Evolutionary conservation across 2,113 vertebrate species (phyloP).

Genomic region (Chionodraco myersi): DNA sequence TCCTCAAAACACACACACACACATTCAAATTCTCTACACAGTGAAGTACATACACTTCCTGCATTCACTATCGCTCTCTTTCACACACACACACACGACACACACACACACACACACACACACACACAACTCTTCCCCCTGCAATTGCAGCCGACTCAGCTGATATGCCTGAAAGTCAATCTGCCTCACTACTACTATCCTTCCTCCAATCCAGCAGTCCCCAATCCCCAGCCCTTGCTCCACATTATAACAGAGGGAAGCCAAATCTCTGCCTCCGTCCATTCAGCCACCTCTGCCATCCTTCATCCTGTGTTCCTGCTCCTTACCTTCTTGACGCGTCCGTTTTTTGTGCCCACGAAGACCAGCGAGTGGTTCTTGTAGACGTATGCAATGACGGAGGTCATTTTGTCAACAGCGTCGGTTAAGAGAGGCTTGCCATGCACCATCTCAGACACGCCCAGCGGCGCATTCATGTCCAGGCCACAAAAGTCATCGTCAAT

Average conservation of each 20-base stretch:
- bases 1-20: constrained; percentile 48
- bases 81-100: constrained; percentile 37
- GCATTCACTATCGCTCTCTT: constrained; percentile 41
- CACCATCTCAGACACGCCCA: constrained; percentile 98
- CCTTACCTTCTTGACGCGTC: constrained; percentile 97
- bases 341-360: constrained; percentile 96
- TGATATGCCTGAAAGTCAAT: constrained; percentile 78
- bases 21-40: constrained; percentile 44
- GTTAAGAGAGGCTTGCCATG: constrained; percentile 93
- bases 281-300: constrained; percentile 7
- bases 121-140: constrained; percentile 40
- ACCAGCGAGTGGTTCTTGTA: constrained; percentile 99
- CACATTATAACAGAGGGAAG: constrained; percentile 52
- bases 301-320: not conserved
- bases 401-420: constrained; percentile 94
- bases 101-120: constrained; percentile 39
- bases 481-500: constrained; percentile 99
- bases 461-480: constrained; percentile 97
- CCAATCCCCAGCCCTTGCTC: constrained; percentile 59
- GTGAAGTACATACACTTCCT: constrained; percentile 53
- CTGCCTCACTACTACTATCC: constrained; percentile 67
- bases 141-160: constrained; percentile 74
- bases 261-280: constrained; percentile 49
- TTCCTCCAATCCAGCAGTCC: constrained; percentile 58
- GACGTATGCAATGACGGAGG: constrained; percentile 95